Evolutionary conservation across 2,113 vertebrate species (phyloP).

Genomic region (Diadophis punctatus): DNA sequence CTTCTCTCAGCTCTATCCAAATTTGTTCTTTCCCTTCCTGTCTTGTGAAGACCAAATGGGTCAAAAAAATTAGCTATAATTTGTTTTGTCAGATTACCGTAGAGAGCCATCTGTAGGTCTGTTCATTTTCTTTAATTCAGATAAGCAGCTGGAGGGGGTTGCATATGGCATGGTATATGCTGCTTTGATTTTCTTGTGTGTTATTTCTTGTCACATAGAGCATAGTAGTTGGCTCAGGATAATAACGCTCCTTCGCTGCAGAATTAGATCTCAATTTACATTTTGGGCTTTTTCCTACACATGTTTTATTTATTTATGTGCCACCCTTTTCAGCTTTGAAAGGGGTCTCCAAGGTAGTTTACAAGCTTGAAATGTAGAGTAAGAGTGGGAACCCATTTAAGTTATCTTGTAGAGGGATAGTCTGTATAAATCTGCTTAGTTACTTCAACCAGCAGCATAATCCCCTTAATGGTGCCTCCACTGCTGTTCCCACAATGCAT

Average conservation of each 20-base stretch:
- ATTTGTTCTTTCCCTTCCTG: neutral
- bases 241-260: neutral
- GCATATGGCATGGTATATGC: constrained; percentile 67
- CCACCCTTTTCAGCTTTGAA: neutral
- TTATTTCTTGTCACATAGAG: constrained; percentile 24
- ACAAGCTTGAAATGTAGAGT: neutral
- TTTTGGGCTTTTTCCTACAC: neutral
- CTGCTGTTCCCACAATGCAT: neutral
- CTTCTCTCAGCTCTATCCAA: neutral
- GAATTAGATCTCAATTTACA: neutral
- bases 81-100: constrained; percentile 72
- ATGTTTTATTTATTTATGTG: neutral
- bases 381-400: neutral
- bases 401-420: neutral
- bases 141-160: constrained; percentile 71
- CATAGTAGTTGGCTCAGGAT: neutral
- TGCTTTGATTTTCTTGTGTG: constrained; percentile 35
- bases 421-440: neutral
- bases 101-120: constrained; percentile 68
- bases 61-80: constrained; percentile 70
- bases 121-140: constrained; percentile 62
- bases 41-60: constrained; percentile 67
- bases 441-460: neutral
- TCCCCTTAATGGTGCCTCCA: neutral
- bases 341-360: neutral